phyloP scores from a whole-genome alignment of 2,113 vertebrate genomes.

The Podarcis muralis region DNA sequence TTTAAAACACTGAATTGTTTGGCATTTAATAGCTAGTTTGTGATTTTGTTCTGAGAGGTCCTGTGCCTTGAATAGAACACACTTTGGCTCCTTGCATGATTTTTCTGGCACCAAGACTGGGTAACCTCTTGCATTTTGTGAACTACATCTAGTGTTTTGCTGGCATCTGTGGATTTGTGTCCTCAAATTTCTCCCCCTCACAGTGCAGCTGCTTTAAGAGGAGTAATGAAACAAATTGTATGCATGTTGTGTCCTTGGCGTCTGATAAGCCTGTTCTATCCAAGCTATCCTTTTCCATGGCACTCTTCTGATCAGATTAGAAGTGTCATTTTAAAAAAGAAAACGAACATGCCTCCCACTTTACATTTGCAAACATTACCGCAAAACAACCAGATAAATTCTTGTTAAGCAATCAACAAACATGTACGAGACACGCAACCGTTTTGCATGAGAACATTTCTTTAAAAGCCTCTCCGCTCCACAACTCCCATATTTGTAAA shows the following conservation, averaged over 20 bases:
- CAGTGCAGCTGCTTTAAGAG: slow-evolving; percentile 58
- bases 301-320: slow-evolving; percentile 56
- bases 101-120: neutral
- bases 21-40: neutral
- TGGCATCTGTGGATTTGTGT: neutral
- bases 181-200: slow-evolving; percentile 37
- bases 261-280: slow-evolving; percentile 44
- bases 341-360: slow-evolving; percentile 43
- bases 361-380: slow-evolving; percentile 43
- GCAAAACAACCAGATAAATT: slow-evolving; percentile 32
- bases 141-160: slow-evolving; percentile 29
- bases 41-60: slow-evolving; percentile 29
- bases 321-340: slow-evolving; percentile 1
- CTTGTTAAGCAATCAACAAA: slow-evolving; percentile 51
- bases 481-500: slow-evolving; percentile 34
- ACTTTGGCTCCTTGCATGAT: neutral
- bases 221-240: slow-evolving; percentile 59
- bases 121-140: slow-evolving; percentile 33
- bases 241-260: slow-evolving; percentile 62
- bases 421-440: slow-evolving; percentile 10
- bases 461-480: neutral
- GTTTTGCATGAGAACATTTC: slow-evolving; percentile 29
- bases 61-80: neutral
- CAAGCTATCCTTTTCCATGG: slow-evolving; percentile 40
- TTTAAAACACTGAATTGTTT: neutral